Evolutionary conservation across 1,140 invertebrate species (phyloP), one percentile per base, ranked within the genome.

Genomic region (Cryptotermes secundus): DNA sequence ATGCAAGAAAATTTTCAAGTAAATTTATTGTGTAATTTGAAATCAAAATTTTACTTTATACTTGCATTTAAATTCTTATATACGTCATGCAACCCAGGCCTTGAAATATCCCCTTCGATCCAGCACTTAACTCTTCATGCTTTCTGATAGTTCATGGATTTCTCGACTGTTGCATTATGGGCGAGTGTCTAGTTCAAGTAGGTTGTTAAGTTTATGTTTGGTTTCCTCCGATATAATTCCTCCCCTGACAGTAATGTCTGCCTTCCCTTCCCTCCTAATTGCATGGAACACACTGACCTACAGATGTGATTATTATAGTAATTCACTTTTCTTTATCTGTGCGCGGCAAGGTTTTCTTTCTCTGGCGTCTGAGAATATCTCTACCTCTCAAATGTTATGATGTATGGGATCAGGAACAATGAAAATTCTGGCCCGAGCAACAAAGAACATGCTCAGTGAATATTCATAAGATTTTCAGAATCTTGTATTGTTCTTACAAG

Each of bases 221-320:
- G 59, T 6, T 31, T 26, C 59, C 6, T 59, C 59, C 59, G 26
- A 72, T 31, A 72, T 72, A 72, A 72, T 72, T 72, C 7, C 26
- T 72, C n/a, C 16, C 16, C 59, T 72, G 59, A 72, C 59, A 72
- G 59, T 72, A 72, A 72, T 72, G n/a, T 16, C n/a, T 26, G 59
- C 59, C 59, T 72, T 31, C 59, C 14, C n/a, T 0, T n/a, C n/a
- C 31, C 59, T 6, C 6, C 59, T 72, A 72, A 72, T 72, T 72
- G 59, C 59, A 72, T 7, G 59, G 59, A 31, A 72, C 59, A 26
- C 59, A 72, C 59, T 72, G 59, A 72, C 59, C 59, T 31, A 72
- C n/a, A 72, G n/a, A 72, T n/a, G 59, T 31, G 59, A 72, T 72
- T 72, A 72, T 72, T 72, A 72, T 72, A 72, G 59, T 72, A n/a